Percentiles rank a stretch among this genome's conserved stretches.
Evolutionary conservation across 2,113 vertebrate species (phyloP).

Genomic region (Steatornis caripensis): DNA sequence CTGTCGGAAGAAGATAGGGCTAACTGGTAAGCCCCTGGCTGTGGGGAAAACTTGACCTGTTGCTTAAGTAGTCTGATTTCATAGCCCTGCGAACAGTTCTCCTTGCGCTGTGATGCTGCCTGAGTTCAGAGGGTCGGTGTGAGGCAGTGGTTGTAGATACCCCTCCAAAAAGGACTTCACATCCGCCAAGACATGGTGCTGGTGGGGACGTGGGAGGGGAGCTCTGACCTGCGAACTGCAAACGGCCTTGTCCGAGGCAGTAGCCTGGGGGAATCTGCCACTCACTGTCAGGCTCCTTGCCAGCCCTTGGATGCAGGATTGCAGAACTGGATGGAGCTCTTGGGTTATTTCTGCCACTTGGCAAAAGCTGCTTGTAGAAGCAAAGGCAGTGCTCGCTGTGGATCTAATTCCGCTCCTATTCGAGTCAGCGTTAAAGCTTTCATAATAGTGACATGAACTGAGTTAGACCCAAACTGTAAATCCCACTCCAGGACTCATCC

Average conservation of each 20-base stretch:
- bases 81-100: not conserved
- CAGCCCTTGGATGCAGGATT: not conserved
- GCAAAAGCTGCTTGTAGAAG: not conserved
- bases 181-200: not conserved
- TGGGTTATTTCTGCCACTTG: not conserved
- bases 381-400: not conserved
- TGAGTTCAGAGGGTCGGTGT: not conserved
- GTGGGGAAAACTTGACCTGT: not conserved
- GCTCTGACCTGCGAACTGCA: rapidly evolving
- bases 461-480: not conserved
- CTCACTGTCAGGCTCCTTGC: not conserved
- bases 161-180: not conserved
- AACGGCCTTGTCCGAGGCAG: not conserved
- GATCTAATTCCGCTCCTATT: not conserved
- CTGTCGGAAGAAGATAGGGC: constrained; percentile 89
- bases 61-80: not conserved
- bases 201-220: not conserved
- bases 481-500: not conserved
- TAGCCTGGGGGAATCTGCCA: not conserved
- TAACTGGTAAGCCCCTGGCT: constrained; percentile 77
- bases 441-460: not conserved
- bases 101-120: not conserved
- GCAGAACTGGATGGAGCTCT: not conserved
- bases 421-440: not conserved
- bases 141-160: not conserved